Conservation (phyloP, 2,797 vertebrate genomes). For the Steatocranus sp. region DNA sequence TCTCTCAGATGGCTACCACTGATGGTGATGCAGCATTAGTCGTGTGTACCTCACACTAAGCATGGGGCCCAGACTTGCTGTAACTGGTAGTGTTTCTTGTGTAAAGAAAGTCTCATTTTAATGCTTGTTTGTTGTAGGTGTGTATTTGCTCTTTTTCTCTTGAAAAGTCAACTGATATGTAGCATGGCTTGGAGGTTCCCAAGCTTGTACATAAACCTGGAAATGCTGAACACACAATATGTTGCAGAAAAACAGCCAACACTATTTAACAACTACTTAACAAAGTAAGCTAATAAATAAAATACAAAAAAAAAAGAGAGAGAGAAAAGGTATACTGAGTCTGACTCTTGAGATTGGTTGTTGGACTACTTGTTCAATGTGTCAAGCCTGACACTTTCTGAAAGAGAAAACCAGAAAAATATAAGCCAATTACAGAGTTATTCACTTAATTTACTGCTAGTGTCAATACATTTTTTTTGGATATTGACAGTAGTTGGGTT, state of each 20-base stretch:
- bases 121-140: background rate
- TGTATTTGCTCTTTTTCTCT: background rate
- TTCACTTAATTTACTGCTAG: background rate
- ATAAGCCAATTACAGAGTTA: background rate
- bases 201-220: background rate
- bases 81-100: background rate
- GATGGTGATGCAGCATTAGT: background rate
- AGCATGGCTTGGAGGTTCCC: background rate
- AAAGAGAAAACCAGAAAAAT: background rate
- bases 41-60: background rate
- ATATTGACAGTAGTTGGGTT: background rate
- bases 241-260: background rate
- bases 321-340: background rate
- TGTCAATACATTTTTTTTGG: background rate
- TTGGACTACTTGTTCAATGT: background rate
- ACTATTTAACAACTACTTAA: background rate
- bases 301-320: background rate
- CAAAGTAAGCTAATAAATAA: background rate
- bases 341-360: background rate
- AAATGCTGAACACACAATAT: background rate
- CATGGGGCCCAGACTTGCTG: background rate
- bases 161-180: background rate
- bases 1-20: background rate
- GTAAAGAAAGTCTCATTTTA: background rate
- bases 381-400: background rate